Evolutionary conservation across 2,888 invertebrate genomes (phyloP), one percentile per base, ranked within the genome.

Genomic region (Sturmia bella): DNA sequence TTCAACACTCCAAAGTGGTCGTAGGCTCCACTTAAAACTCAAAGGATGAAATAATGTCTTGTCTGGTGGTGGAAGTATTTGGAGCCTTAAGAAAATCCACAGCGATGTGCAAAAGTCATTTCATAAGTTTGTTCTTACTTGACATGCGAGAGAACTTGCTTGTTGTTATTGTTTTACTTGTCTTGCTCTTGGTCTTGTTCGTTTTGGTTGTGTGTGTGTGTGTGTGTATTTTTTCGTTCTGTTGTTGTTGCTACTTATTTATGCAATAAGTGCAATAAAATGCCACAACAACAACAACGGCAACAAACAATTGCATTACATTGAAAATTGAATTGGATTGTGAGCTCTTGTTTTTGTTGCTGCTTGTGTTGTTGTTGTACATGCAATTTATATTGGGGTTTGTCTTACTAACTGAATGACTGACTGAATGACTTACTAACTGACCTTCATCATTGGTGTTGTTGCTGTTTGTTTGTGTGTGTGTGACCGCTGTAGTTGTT

Each of bases 381-480:
- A 21, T 59, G 43, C 57, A 39, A 37, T 50, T 70, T 66, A 48
- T 48, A 74, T 61, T 59, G 63, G 52, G 57, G 63, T 72, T 72
- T 78, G 72, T 57, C 78, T 78, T 72, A 72, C 78, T 78, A 72
- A 78, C 78, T 77, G 69, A 70, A 52, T 57, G 57, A 78, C 69
- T 63, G 57, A 79, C 69, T 63, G 57, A 79, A 57, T 81, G 81
- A 81, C 75, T 80, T 75, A 75, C 61, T 80, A 74, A 78, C 72
- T 78, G 78, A 78, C 78, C 78, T 78, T 78, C 78, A 43, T 59
- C 72, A 70, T 56, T 64, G 48, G 0, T 15, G 57, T 52, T 39
- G n/a, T 45, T 39, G 19, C 19, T 72, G 4, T 48, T 7, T 12
- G 1, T 48, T 43, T 45, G 32, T 15, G n/a, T 52, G 12, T 43